Evolutionary conservation across 2,888 invertebrate species (phyloP), one percentile per base, ranked within the genome.

Genomic region (Drosophila hamatofila): DNA sequence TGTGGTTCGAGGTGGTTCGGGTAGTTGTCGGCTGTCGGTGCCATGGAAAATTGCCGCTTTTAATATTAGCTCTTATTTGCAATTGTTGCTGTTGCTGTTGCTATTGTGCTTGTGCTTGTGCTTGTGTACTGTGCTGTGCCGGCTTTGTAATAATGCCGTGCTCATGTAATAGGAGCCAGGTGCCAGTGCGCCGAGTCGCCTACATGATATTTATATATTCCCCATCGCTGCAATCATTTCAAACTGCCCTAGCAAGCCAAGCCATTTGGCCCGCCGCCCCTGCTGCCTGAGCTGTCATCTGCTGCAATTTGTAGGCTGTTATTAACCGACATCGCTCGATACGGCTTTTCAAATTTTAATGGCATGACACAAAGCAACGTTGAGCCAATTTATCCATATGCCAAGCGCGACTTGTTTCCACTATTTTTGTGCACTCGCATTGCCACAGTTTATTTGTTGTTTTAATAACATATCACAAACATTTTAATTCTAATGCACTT

Each of bases 11-110:
- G 35, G 21, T 37, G 52, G 54, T 25, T 37, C 35, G 23, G 54
- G 37, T 16, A 37, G 37, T 37, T 59, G 67, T 62, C 55, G 51
- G 65, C 67, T 72, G 70, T 41, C 58, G 72, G 72, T 66, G 79
- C 79, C 78, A 79, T 83, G 80, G 81, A 85, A 88, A 86, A 88
- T 86, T 86, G 81, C 81, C 80, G 86, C 78, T 88, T 88, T 86
- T 88, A 86, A 88, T 88, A 88, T 85, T 83, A 88, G 76, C 83
- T 81, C 81, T 81, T 81, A 85, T 84, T 87, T 87, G 79, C 83
- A 85, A 87, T 84, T 87, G 84, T 78, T 80, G 82, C 70, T 81
- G 78, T 73, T 21, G 14, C 33, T 35, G 14, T 14, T 37, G 37
- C 37, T 16, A n/a, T n/a, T 4, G 12, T 37, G 37, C 7, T 35